Percentiles rank a stretch among this genome's conserved stretches.
phyloP scores from a whole-genome alignment of 2,797 vertebrate species.

The Pempheris klunzingeri region DNA sequence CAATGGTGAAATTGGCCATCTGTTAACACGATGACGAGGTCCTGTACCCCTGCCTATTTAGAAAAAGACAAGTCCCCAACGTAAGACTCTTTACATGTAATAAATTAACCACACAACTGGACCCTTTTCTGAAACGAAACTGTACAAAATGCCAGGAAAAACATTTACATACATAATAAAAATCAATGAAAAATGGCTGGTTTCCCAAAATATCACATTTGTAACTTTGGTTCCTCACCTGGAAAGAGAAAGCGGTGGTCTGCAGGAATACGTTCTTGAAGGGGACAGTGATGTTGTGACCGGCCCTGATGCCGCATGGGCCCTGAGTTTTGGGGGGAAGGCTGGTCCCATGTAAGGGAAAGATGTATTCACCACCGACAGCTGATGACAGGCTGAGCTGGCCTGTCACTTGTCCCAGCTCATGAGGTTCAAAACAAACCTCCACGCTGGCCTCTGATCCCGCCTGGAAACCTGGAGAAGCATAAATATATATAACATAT shows the following conservation, averaged over 20 bases:
- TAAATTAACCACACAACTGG: too few relatives aligned
- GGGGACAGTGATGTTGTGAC: slow-evolving; percentile 82
- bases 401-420: slow-evolving; percentile 85
- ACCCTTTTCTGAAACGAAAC: too few relatives aligned
- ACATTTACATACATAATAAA: too few relatives aligned
- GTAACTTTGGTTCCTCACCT: slow-evolving; percentile 34
- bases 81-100: too few relatives aligned
- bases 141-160: too few relatives aligned
- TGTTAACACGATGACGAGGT: too few relatives aligned
- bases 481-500: too few relatives aligned
- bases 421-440: slow-evolving; percentile 90
- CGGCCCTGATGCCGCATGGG: slow-evolving; percentile 82
- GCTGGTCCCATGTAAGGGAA: slow-evolving; percentile 87
- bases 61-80: too few relatives aligned
- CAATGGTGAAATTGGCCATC: too few relatives aligned
- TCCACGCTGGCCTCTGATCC: slow-evolving; percentile 86
- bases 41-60: too few relatives aligned
- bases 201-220: not conserved
- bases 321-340: slow-evolving; percentile 89
- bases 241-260: slow-evolving; percentile 81
- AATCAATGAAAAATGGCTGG: too few relatives aligned
- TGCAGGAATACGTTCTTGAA: slow-evolving; percentile 92
- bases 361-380: slow-evolving; percentile 83
- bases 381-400: slow-evolving; percentile 83
- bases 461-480: slow-evolving; percentile 73